These are phyloP conservation scores for Serripes groenlandicus DNA, from an alignment of 2,888 invertebrate genomes.

Conservation along the genomic window DNA sequence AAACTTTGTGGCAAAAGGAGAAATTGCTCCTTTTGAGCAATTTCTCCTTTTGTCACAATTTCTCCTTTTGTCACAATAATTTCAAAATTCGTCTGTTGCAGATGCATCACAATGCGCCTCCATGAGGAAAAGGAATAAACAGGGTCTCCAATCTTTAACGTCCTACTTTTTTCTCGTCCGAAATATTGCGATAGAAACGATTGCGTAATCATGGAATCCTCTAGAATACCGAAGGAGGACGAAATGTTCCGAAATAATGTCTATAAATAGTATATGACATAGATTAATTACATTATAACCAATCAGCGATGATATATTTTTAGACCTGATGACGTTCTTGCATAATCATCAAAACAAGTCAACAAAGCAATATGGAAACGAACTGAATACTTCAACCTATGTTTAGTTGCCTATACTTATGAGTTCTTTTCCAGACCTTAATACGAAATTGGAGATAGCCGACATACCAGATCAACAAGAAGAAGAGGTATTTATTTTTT, in stretches of 20 bases:
- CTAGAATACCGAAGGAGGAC: conserved; percentile 23
- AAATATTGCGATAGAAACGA: conserved; percentile 17
- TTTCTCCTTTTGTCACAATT: too few relatives aligned
- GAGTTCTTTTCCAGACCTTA: conserved; percentile 47
- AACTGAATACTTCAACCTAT: not conserved
- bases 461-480: conserved; percentile 36
- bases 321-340: conserved; percentile 40
- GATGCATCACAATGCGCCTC: too few relatives aligned
- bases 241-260: not conserved
- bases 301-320: conserved; percentile 21
- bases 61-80: too few relatives aligned
- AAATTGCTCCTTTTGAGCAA: too few relatives aligned
- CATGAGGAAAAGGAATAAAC: too few relatives aligned
- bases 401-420: conserved; percentile 39
- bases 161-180: conserved; percentile 10
- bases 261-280: conserved; percentile 3
- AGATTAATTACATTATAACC: not conserved
- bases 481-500: conserved; percentile 26
- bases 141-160: conserved; percentile 5
- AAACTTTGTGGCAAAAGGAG: too few relatives aligned
- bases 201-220: conserved; percentile 53
- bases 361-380: conserved; percentile 36
- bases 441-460: conserved; percentile 46
- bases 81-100: too few relatives aligned
- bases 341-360: conserved; percentile 61